Evolutionary conservation across 1,140 invertebrate genomes (phyloP).

Genomic region (Achroia grisella): DNA sequence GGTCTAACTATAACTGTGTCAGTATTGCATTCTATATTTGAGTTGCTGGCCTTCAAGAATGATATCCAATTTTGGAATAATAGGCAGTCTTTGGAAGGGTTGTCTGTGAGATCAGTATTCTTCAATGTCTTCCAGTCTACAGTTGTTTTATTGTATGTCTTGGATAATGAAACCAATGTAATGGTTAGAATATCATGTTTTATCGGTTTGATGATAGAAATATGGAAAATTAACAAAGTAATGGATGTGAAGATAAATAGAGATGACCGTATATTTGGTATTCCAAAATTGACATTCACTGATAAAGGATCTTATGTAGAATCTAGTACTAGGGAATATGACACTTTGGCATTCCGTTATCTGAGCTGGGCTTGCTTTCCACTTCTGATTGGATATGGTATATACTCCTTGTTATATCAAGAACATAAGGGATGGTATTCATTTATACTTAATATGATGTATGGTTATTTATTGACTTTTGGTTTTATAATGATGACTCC

Average conservation of each 20-base stretch:
- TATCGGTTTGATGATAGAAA: slow-evolving; percentile 96
- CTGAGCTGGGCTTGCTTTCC: slow-evolving; percentile 97
- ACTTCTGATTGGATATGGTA: slow-evolving; percentile 91
- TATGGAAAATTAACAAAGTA: slow-evolving; percentile 99
- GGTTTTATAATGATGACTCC: slow-evolving; percentile 99
- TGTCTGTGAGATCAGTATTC: slow-evolving; percentile 98
- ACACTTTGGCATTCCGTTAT: slow-evolving; percentile 96
- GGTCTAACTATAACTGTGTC: slow-evolving; percentile 95
- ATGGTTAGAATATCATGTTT: slow-evolving; percentile 94
- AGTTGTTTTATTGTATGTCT: slow-evolving; percentile 95
- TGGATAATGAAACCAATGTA: slow-evolving; percentile 99
- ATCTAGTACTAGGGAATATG: slow-evolving; percentile 96
- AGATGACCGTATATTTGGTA: slow-evolving; percentile 82
- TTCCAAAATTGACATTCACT: slow-evolving; percentile 87
- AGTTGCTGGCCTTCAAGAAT: slow-evolving; percentile 99
- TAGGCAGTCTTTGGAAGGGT: slow-evolving; percentile 95
- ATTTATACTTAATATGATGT: slow-evolving; percentile 95
- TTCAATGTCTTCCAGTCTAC: slow-evolving; percentile 98
- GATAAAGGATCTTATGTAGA: slow-evolving; percentile 98
- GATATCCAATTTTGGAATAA: slow-evolving; percentile 99
- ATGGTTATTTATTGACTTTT: slow-evolving; percentile 98
- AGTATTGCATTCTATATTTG: slow-evolving; percentile 97
- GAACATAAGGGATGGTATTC: slow-evolving; percentile 99
- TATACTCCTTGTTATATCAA: slow-evolving; percentile 97
- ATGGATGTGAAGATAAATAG: slow-evolving; percentile 88